A percentile compares a stretch with the other conserved stretches of the same genome.
Conservation (phyloP, 1,140 invertebrate species). For the Caerostris darwini region DNA sequence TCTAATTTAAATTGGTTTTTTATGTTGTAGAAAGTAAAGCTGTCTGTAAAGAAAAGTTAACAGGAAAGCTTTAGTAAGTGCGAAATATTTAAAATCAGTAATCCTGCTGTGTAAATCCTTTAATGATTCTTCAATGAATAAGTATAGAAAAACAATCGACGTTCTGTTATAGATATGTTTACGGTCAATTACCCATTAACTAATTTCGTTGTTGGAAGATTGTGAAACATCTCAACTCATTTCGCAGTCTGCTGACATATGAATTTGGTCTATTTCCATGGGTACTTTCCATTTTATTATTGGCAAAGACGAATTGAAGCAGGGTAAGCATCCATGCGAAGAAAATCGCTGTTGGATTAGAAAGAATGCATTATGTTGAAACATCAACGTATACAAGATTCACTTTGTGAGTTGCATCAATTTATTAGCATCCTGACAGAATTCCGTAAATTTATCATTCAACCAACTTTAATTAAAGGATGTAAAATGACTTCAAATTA, state of each 20-base stretch:
- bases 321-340: constrained; percentile 4
- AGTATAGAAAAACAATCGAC: background rate
- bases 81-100: background rate
- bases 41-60: background rate
- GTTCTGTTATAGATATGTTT: background rate
- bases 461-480: too few species aligned
- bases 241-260: background rate
- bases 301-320: background rate
- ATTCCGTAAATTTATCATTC: too few species aligned
- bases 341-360: background rate
- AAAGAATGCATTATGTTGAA: background rate
- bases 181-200: constrained; percentile 40
- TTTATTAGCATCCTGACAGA: too few species aligned
- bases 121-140: background rate
- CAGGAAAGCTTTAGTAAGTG: background rate
- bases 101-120: background rate
- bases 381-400: background rate
- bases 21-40: too few species aligned
- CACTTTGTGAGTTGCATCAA: background rate
- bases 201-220: background rate
- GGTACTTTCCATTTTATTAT: constrained; percentile 10
- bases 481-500: too few species aligned
- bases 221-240: constrained; percentile 17
- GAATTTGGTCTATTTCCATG: background rate
- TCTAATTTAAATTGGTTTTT: too few species aligned